Evolutionary conservation across 2,113 vertebrate species (phyloP).

Genomic region (Scomber scombrus): DNA sequence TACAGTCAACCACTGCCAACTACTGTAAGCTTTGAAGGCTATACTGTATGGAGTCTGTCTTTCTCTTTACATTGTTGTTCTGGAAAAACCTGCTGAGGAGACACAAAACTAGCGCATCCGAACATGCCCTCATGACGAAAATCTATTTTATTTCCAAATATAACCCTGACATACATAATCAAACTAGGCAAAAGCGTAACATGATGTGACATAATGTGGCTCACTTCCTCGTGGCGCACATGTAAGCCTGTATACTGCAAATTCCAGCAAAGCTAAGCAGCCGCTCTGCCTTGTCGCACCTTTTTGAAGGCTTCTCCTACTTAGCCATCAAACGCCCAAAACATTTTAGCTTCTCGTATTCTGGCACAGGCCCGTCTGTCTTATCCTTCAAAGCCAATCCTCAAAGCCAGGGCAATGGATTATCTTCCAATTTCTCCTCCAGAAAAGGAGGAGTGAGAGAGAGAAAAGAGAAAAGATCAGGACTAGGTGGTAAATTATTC

Average conservation of each 20-base stretch:
- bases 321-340: conserved; percentile 67
- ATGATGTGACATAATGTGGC: conserved; percentile 43
- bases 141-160: conserved; percentile 12
- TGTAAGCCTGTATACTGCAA: conserved; percentile 63
- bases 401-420: conserved; percentile 77
- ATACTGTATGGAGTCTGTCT: conserved; percentile 28
- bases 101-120: conserved; percentile 2
- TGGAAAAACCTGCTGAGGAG: conserved; percentile 35
- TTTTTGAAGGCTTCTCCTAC: conserved; percentile 65
- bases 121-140: conserved; percentile 6
- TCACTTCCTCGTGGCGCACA: conserved; percentile 38
- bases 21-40: conserved; percentile 52
- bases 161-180: not conserved
- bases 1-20: conserved; percentile 61
- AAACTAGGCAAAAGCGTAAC: conserved; percentile 35
- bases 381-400: conserved; percentile 79
- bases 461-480: conserved; percentile 41
- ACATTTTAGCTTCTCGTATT: conserved; percentile 70
- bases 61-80: conserved; percentile 8
- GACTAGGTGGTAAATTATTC: conserved; percentile 66
- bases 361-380: conserved; percentile 62
- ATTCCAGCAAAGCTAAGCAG: conserved; percentile 65
- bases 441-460: conserved; percentile 23
- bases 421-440: conserved; percentile 70
- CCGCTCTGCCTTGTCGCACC: conserved; percentile 43